phyloP scores from a whole-genome alignment of 1,140 invertebrate genomes.

The Lepidurus apus region DNA sequence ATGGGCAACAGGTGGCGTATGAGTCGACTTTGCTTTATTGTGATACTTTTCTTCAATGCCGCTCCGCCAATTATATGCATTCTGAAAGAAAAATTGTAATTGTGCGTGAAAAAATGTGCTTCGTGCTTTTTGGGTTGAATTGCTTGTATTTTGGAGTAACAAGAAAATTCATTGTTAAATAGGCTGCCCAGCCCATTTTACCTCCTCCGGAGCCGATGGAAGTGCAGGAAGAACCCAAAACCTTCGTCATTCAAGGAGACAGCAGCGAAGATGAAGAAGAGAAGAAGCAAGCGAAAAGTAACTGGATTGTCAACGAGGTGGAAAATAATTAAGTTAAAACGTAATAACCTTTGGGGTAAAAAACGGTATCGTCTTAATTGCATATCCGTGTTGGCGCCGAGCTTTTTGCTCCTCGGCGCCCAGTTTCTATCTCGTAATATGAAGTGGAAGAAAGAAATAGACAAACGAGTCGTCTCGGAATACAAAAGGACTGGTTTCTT shows the following conservation, averaged over 20 bases:
- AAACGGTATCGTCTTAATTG: not conserved
- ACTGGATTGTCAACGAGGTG: slow-evolving; percentile 30
- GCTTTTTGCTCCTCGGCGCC: not conserved
- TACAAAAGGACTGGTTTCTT: not conserved
- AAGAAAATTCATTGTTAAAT: not conserved
- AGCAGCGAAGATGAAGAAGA: slow-evolving; percentile 23
- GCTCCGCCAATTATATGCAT: too few relatives aligned
- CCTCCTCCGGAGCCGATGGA: not conserved
- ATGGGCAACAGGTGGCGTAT: not conserved
- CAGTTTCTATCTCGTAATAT: not conserved
- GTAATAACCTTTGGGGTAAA: not conserved
- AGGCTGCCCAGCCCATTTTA: not conserved
- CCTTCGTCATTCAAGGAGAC: slow-evolving; percentile 8
- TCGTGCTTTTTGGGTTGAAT: not conserved
- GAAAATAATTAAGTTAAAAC: not conserved
- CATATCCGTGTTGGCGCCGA: not conserved
- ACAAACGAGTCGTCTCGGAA: not conserved
- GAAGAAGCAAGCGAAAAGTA: not conserved
- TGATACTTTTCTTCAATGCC: not conserved
- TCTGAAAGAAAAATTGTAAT: too few relatives aligned
- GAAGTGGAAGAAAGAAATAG: slow-evolving; percentile 26
- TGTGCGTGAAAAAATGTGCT: not conserved
- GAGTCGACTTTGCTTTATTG: not conserved
- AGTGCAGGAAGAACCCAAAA: not conserved
- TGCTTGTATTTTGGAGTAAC: not conserved